phyloP scores from a whole-genome alignment of 1,140 invertebrate species.

The Leptinotarsa defecta region DNA sequence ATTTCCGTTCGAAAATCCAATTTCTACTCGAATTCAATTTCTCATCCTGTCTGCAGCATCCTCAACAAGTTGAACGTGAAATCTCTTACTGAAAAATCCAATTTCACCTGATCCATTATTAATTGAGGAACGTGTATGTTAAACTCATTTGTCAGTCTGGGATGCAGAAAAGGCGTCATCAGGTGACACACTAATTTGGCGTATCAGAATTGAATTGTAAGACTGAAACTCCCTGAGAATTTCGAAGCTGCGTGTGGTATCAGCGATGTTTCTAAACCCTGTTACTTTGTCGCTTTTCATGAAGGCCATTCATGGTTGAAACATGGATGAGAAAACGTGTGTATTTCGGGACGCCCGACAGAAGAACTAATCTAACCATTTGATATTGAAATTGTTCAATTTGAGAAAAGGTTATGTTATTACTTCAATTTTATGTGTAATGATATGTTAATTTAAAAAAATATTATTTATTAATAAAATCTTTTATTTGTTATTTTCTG shows the following conservation, averaged over 20 bases:
- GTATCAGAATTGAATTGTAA: conserved; percentile 6
- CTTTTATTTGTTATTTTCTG: too few relatives aligned
- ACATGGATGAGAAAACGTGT: too few relatives aligned
- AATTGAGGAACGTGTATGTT: background rate
- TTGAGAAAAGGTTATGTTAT: too few relatives aligned
- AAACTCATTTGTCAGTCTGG: background rate
- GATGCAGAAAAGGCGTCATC: conserved; percentile 7
- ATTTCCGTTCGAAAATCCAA: conserved; percentile 1
- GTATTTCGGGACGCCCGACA: too few relatives aligned
- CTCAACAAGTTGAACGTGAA: conserved; percentile 8
- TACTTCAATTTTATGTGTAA: too few relatives aligned
- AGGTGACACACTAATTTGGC: background rate
- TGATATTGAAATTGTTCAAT: too few relatives aligned
- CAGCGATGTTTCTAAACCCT: background rate
- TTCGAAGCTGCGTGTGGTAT: background rate
- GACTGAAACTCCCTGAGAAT: background rate
- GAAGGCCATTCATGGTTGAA: too few relatives aligned
- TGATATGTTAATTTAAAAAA: too few relatives aligned
- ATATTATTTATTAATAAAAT: too few relatives aligned
- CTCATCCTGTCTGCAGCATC: conserved; percentile 7
- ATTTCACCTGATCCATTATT: conserved; percentile 8
- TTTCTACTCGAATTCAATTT: background rate
- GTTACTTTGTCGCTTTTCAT: background rate
- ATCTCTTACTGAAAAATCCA: background rate
- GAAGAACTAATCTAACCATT: too few relatives aligned